Conservation (phyloP, 2,797 vertebrate genomes). For the Taenioides sp. region DNA sequence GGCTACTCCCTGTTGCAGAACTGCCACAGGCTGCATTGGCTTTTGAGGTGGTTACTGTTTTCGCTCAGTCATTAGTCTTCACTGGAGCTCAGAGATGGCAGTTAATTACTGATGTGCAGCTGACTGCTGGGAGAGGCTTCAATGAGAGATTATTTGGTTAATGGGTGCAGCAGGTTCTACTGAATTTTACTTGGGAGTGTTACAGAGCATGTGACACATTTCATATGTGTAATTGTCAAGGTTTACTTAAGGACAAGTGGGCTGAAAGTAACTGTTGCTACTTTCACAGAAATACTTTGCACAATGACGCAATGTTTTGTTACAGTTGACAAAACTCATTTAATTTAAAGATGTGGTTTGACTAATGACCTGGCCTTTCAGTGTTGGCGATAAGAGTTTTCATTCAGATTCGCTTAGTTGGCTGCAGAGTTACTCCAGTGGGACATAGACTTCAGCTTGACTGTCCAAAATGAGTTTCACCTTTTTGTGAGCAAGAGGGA, state of each 20-base stretch:
- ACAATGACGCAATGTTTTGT: constrained; percentile 19
- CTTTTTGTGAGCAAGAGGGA: constrained; percentile 22
- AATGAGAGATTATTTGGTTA: constrained; percentile 56
- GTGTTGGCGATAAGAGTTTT: constrained; percentile 38
- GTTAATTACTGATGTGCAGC: constrained; percentile 12
- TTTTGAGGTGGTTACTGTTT: constrained; percentile 49
- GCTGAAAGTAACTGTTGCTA: not conserved
- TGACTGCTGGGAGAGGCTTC: constrained; percentile 35
- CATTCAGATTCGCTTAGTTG: constrained; percentile 32
- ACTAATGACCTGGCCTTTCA: constrained; percentile 35
- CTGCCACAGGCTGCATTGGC: constrained; percentile 45
- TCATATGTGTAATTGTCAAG: constrained; percentile 20
- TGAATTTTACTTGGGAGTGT: constrained; percentile 46
- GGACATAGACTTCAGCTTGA: constrained; percentile 36
- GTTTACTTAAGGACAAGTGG: constrained; percentile 11
- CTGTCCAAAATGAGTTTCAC: constrained; percentile 35
- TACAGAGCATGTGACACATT: constrained; percentile 44
- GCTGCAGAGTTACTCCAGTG: constrained; percentile 28
- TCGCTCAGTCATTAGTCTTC: constrained; percentile 50
- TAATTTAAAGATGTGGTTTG: constrained; percentile 23
- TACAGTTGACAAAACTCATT: constrained; percentile 15
- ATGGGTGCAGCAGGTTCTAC: constrained; percentile 53
- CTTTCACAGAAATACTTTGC: constrained; percentile 14
- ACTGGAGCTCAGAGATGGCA: constrained; percentile 37
- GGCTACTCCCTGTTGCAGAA: constrained; percentile 55